Percentiles rank a stretch among this genome's conserved stretches.
These are phyloP conservation scores for Zygaena filipendulae DNA, from an alignment of 2,888 invertebrate genomes.

Conservation along the genomic window DNA sequence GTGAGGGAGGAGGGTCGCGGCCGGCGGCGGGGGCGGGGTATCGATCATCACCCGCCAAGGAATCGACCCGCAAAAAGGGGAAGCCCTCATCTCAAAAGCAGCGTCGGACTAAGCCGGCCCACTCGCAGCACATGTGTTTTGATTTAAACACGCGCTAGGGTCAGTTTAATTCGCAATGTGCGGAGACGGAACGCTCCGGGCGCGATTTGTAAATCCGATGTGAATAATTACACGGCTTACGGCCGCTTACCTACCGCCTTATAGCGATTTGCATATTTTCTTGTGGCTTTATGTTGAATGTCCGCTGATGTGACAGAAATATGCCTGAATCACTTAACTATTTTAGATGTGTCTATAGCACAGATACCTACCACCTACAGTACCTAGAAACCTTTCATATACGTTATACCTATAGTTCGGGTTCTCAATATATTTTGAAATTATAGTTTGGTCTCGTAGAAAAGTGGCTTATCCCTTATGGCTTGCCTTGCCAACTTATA, in stretches of 20 bases:
- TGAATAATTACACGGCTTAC: conserved; percentile 68
- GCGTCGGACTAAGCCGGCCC: conserved; percentile 57
- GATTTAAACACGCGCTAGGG: conserved; percentile 62
- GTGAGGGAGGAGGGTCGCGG: conserved; percentile 69
- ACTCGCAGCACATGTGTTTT: conserved; percentile 66
- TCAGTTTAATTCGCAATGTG: conserved; percentile 57
- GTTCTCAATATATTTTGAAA: too few relatives aligned
- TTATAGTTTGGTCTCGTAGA: too few relatives aligned
- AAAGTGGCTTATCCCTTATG: too few relatives aligned
- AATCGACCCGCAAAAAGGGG: conserved; percentile 67
- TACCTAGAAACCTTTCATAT: too few relatives aligned
- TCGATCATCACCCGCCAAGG: conserved; percentile 66
- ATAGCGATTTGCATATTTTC: conserved; percentile 67
- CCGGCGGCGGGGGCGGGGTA: conserved; percentile 52
- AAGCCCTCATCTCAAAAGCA: conserved; percentile 63
- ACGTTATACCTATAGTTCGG: too few relatives aligned
- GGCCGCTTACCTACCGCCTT: conserved; percentile 66
- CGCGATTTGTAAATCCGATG: conserved; percentile 64
- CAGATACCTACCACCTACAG: too few relatives aligned
- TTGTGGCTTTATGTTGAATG: conserved; percentile 44
- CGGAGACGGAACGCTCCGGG: conserved; percentile 56
- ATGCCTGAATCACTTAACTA: conserved; percentile 2
- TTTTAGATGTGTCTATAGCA: too few relatives aligned
- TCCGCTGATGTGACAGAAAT: conserved; percentile 7
- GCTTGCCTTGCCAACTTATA: too few relatives aligned